These are phyloP conservation scores for Gymnocheta viridis DNA, from an alignment of 2,888 invertebrate genomes.

Conservation along the genomic window DNA sequence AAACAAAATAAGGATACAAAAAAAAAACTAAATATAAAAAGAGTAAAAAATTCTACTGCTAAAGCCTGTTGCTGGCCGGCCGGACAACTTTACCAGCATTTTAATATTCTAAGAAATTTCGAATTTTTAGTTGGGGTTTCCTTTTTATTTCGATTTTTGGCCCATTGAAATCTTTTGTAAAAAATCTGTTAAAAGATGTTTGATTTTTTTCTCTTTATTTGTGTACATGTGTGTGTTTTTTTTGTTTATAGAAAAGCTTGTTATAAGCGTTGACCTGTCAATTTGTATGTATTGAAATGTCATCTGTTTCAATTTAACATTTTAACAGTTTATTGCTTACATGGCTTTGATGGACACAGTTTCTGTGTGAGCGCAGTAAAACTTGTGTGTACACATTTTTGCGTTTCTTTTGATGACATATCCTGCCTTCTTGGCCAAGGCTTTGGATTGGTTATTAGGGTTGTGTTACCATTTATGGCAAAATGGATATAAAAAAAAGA, in stretches of 20 bases:
- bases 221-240: background rate
- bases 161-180: slow-evolving; percentile 58
- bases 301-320: slow-evolving; percentile 74
- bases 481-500: slow-evolving; percentile 50
- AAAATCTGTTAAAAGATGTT: slow-evolving; percentile 65
- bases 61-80: slow-evolving; percentile 32
- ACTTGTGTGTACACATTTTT: background rate
- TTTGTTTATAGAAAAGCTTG: slow-evolving; percentile 59
- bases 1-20: background rate
- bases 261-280: slow-evolving; percentile 81
- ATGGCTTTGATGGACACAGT: slow-evolving; percentile 64
- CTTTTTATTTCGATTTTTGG: slow-evolving; percentile 29
- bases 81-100: slow-evolving; percentile 51
- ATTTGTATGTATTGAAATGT: slow-evolving; percentile 82
- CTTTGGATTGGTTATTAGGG: slow-evolving; percentile 47
- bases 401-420: background rate
- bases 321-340: slow-evolving; percentile 69
- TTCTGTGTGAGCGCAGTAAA: slow-evolving; percentile 7
- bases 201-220: slow-evolving; percentile 16
- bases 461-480: slow-evolving; percentile 68
- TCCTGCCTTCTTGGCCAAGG: slow-evolving; percentile 14
- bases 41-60: slow-evolving; percentile 21
- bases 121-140: slow-evolving; percentile 23
- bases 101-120: slow-evolving; percentile 68
- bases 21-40: slow-evolving; percentile 1